Base-by-base conservation (phyloP, 1,140 invertebrate species). In the Sarcophaga peregrina region DNA sequence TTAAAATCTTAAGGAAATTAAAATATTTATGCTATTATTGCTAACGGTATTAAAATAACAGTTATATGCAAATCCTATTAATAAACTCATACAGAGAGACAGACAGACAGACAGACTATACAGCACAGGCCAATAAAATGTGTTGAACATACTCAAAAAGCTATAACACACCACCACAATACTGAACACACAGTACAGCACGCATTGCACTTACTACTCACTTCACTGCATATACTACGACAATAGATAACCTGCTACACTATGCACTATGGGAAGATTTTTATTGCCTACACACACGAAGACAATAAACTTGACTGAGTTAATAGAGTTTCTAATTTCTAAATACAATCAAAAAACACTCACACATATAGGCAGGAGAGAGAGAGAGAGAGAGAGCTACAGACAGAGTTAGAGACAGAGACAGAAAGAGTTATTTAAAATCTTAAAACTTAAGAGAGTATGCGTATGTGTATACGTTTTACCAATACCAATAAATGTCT, bases 241-340 rank as follows among this genome's bases (percentile, higher is more conserved):
- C 25, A 4, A 37, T 37, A 37, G 25, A 37, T 4, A 37, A 2
- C 25, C 25, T 37, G 25, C 1, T 37, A 37, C 25, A 37, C 4
- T n/a, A n/a, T 37, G 25, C 25, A 37, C 25, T 37, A 37, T 37
- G 25, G 25, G 25, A 37, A 37, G 25, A 37, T 4, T 37, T 37
- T 37, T 37, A 37, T 37, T 37, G 25, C 4, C 25, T 37, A 37
- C 25, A 20, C 20, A 68, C 20, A 20, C 62, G 5, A 37, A 20
- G 62, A 68, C 62, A 20, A 20, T 68, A 68, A 68, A 58, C 54
- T 58, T n/a, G 62, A 1, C 9, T 37, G 25, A 20, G 17, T 68
- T 68, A 68, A 68, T 68, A 68, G 17, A 68, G 62, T 68, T 68
- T 68, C 62, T 20, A 68, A 68, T 68, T 68, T 58, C n/a, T n/a